Base-by-base conservation (phyloP, 1,140 invertebrate species). In the Lepidurus couesii region DNA sequence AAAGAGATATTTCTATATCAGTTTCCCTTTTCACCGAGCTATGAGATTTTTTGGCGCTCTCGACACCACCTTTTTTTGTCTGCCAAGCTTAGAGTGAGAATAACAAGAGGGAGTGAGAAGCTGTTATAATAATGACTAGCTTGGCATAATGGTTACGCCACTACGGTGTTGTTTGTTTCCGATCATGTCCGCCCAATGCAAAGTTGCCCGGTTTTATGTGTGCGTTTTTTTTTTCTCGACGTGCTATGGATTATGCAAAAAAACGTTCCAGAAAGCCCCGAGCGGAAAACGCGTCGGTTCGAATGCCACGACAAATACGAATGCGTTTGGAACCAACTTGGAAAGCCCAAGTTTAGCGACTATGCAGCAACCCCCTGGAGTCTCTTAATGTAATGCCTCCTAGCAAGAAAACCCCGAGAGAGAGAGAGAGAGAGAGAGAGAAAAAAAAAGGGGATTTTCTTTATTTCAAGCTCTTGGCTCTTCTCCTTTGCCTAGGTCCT, bases 121-220 rank as follows among this genome's bases (percentile, higher is more conserved):
- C 53, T 65, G 53, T 21, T 65, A n/a, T 65, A 65, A 65, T 65
- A 65, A 65, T 65, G 53, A 65, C 53, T n/a, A 13, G 53, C 53
- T 65, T 65, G 53, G 53, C 13, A 65, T 21, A 65, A 65, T n/a
- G 53, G 21, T 65, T 65, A 65, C 53, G 21, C 5, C 53, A 65
- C 16, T 65, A 13, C 13, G 34, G 34, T 4, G 16, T 65, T 65
- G 53, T 65, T 65, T 65, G 53, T 65, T 65, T 65, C 53, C 53
- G 53, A 65, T 65, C 21, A 65, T 65, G 13, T 65, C 53, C 16
- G 16, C 16, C 53, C 21, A 65, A 65, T 9, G 53, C 53, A 65
- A 65, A 9, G 53, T 16, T 9, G 8, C 16, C n/a, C 21, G 21
- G 16, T 65, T 65, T 21, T 65, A n/a, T 0, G 34, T 34, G 2